phyloP scores from a whole-genome alignment of 2,888 invertebrate genomes.

The Gymnocheta viridis region DNA sequence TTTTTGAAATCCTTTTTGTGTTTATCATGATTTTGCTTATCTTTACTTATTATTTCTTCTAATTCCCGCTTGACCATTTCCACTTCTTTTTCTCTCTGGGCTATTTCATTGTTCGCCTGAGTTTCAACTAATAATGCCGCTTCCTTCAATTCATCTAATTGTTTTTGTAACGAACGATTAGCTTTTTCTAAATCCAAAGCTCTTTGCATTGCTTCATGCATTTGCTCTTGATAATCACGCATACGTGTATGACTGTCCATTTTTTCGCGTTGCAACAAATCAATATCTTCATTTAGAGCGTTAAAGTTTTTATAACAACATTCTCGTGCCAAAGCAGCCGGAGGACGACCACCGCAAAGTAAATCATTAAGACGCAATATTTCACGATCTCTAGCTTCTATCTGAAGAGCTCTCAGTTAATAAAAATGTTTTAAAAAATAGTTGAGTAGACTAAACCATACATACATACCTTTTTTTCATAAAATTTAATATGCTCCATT shows the following conservation, averaged over 20 bases:
- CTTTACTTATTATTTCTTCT: conserved; percentile 70
- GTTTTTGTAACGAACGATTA: conserved; percentile 87
- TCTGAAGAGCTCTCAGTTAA: conserved; percentile 56
- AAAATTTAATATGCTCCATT: conserved; percentile 81
- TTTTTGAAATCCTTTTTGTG: conserved; percentile 31
- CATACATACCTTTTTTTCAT: conserved; percentile 80
- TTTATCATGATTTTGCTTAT: conserved; percentile 24
- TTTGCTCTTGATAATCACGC: conserved; percentile 78
- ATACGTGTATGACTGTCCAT: conserved; percentile 77
- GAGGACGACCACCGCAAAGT: conserved; percentile 88
- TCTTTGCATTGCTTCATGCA: conserved; percentile 90
- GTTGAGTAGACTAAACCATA: neutral
- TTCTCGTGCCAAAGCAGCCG: conserved; percentile 85
- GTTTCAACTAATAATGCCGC: conserved; percentile 89
- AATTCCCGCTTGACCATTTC: conserved; percentile 77
- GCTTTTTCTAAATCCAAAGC: conserved; percentile 89
- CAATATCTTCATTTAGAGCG: conserved; percentile 84
- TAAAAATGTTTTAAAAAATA: neutral
- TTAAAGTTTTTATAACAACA: conserved; percentile 85
- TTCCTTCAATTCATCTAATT: conserved; percentile 88
- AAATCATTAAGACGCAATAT: conserved; percentile 87
- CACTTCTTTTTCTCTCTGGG: conserved; percentile 83
- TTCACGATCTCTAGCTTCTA: conserved; percentile 85
- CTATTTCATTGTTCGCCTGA: conserved; percentile 88
- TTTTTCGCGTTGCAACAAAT: conserved; percentile 85